phyloP scores from a whole-genome alignment of 1,140 invertebrate species.

The Drosophila sp. region DNA sequence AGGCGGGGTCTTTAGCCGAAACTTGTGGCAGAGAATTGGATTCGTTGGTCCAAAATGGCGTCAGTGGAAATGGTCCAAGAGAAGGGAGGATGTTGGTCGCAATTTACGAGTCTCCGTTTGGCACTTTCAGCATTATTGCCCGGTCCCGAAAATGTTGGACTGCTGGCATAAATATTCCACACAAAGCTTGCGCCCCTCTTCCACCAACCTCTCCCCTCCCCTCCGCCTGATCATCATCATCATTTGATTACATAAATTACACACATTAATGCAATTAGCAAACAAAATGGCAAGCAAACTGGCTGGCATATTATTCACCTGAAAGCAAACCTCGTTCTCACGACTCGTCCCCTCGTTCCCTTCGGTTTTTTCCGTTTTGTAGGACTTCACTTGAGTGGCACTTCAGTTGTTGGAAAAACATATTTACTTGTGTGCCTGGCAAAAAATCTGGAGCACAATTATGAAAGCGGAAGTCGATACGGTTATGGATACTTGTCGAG shows the following conservation, averaged over 20 bases:
- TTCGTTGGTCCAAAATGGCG: slow-evolving; percentile 44
- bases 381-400: slow-evolving; percentile 54
- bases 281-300: slow-evolving; percentile 43
- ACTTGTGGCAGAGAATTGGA: slow-evolving; percentile 49
- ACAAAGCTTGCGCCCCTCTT: slow-evolving; percentile 35
- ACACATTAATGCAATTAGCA: slow-evolving; percentile 77
- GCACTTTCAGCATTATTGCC: slow-evolving; percentile 77
- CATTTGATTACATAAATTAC: slow-evolving; percentile 76
- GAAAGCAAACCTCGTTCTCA: slow-evolving; percentile 49
- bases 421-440: slow-evolving; percentile 62
- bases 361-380: not conserved
- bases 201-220: not conserved
- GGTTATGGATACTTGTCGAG: slow-evolving; percentile 82
- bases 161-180: slow-evolving; percentile 56
- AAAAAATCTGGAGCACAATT: slow-evolving; percentile 66
- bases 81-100: slow-evolving; percentile 31
- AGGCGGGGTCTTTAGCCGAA: slow-evolving; percentile 59
- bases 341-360: not conserved
- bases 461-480: slow-evolving; percentile 63
- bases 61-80: slow-evolving; percentile 18
- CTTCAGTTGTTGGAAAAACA: slow-evolving; percentile 60
- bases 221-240: not conserved
- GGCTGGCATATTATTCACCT: slow-evolving; percentile 54
- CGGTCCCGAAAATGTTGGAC: slow-evolving; percentile 45
- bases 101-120: slow-evolving; percentile 80